A percentile compares a stretch with the other conserved stretches of the same genome.
Evolutionary conservation across 2,113 vertebrate species (phyloP).

Genomic region (Puntigrus tetrazona): DNA sequence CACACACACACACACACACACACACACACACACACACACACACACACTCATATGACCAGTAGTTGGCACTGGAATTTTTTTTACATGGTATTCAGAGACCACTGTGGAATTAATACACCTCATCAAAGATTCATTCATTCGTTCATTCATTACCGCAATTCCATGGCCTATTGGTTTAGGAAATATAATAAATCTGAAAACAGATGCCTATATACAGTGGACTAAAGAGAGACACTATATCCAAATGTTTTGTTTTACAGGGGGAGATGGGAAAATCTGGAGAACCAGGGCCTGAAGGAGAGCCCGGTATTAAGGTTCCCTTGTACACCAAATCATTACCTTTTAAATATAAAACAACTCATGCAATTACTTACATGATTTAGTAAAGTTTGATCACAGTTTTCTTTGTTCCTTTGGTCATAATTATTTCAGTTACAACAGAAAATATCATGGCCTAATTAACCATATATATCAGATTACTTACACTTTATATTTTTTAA

Average conservation of each 20-base stretch:
- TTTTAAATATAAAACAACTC: background rate
- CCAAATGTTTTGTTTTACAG: conserved; percentile 58
- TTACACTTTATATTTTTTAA: conserved; percentile 8
- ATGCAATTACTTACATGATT: background rate
- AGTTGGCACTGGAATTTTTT: background rate
- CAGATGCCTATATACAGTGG: too few species aligned
- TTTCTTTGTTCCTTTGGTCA: background rate
- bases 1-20: too few species aligned
- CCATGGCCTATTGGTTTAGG: background rate
- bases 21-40: too few species aligned
- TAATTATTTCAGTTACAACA: background rate
- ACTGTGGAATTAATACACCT: background rate
- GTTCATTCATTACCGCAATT: too few species aligned
- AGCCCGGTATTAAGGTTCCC: conserved; percentile 80
- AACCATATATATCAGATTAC: background rate
- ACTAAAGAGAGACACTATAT: too few species aligned
- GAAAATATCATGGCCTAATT: background rate
- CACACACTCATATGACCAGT: too few species aligned
- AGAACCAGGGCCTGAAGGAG: conserved; percentile 73
- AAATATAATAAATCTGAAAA: background rate
- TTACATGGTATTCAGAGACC: background rate
- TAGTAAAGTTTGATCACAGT: background rate
- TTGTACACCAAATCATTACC: conserved; percentile 63
- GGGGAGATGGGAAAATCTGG: conserved; percentile 75
- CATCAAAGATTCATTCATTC: background rate